Evolutionary conservation across 2,113 vertebrate species (phyloP), one percentile per base, ranked within the genome.

Genomic region (Physeter macrocephalus): DNA sequence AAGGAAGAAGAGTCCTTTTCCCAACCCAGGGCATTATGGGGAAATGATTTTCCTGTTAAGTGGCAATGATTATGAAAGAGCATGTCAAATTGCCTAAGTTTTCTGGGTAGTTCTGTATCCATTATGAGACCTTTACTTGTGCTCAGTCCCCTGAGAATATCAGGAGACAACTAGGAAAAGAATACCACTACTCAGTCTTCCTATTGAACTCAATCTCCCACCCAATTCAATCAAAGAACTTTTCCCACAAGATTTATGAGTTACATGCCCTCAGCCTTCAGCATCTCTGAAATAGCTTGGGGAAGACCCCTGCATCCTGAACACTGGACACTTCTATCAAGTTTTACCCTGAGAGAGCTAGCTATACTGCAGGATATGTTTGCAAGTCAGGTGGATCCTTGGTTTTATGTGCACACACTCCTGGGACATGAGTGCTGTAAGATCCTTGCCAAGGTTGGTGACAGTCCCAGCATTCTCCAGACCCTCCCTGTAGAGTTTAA

Each of bases 211-310:
- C 97, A 87, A 83, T 96, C 91, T 82, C 67, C 92, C 57, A 34
- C 52, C 23, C 59, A 93, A 97, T 92, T 97, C 95, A 94, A 87
- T 95, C 90, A 86, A 81, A 87, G 75, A 86, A 81, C 27, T 75
- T 29, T 82, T 64, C 78, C 84, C 67, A 52, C 43, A 90, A 87
- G 54, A 59, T 92, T 90, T 97, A 2, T 71, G 43, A 61, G 72
- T 34, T 89, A 43, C 3, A 1, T 6, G 54, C n/a, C 41, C 74
- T 94, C 59, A 7, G 57, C 75, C 84, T 96, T 41, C 59, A 31
- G 84, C 61, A 87, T 41, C 67, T 94, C 67, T 59, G 49, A 95
- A 96, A 90, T 88, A 94, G 74, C 57, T 61, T 49, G 39, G 49
- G 61, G 59, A 89, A 46, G 88, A 72, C 80, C 83, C 72, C 54